phyloP scores from a whole-genome alignment of 2,888 invertebrate species.

The Omphaloscelis lunosa region DNA sequence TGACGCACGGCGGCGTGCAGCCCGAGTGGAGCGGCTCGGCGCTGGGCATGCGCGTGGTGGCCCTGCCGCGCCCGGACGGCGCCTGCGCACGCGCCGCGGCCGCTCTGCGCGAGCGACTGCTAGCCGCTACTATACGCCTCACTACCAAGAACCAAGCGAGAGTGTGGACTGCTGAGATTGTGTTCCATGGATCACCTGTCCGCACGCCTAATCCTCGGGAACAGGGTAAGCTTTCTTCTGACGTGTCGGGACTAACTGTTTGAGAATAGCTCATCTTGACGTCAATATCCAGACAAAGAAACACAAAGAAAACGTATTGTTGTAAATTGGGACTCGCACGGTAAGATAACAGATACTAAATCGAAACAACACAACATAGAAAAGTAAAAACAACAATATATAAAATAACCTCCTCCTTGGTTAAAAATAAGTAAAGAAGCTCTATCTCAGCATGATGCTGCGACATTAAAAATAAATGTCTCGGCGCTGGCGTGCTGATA shows the following conservation, averaged over 20 bases:
- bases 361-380: no score
- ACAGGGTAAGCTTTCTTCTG: slow-evolving; percentile 90
- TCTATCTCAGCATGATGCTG: not conserved
- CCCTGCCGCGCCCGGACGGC: slow-evolving; percentile 93
- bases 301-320: no score
- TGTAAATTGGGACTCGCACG: no score
- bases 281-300: not conserved
- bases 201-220: slow-evolving; percentile 95
- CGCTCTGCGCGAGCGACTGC: slow-evolving; percentile 94
- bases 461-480: not conserved
- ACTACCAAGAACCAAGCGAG: slow-evolving; percentile 94
- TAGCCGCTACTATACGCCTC: slow-evolving; percentile 96
- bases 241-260: not conserved
- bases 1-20: slow-evolving; percentile 97
- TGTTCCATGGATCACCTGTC: slow-evolving; percentile 95
- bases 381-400: no score
- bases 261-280: not conserved
- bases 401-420: no score
- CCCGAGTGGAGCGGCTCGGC: slow-evolving; percentile 98
- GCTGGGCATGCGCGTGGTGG: slow-evolving; percentile 94
- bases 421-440: no score
- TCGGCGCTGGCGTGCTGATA: not conserved
- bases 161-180: slow-evolving; percentile 97
- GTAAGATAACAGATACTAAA: no score
- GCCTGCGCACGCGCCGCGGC: slow-evolving; percentile 90